Base-by-base conservation (phyloP, 2,797 vertebrate genomes). In the Neosilurus mollespiculum region DNA sequence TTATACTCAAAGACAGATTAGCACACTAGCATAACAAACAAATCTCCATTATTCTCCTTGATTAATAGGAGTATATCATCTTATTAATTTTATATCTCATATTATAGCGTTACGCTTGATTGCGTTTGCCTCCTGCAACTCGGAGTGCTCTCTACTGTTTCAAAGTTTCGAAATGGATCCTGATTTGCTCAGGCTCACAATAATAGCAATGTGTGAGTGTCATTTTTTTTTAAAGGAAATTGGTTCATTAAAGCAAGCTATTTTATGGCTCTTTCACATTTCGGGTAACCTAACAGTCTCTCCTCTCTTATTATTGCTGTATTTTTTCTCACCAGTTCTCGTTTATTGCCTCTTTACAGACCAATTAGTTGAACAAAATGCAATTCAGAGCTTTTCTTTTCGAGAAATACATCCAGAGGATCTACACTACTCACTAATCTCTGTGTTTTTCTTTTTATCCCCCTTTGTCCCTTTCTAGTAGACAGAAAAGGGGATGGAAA, bases 41-140 rank as follows among this genome's bases (percentile, higher is more conserved):
- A 81, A 75, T 77, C 80, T 85, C 30, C 72, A 84, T 85, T 84
- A 67, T 64, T 70, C 61, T 51, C 43, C 61, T 22, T 81, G 80
- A 88, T 85, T 64, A 82, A 83, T 82, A 51, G 20, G 16, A 67
- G 24, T 18, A 24, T 51, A 72, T 82, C 56, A 24, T 16, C 20
- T n/a, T 43, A 43, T 61, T 82, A 14, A 53, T 53, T 86, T 49
- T 67, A 43, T 78, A 43, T 65, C 54, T 34, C 14, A 24, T 14
- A 30, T 81, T 76, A 18, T 15, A 70, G 43, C n/a, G 22, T 69
- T 58, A 59, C 53, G 34, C 66, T 20, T 54, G 15, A 14, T 69
- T 20, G 16, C 24, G 1, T 53, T 73, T 37, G 18, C 49, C 72
- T 58, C 54, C 11, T 8, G 34, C 53, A 58, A 58, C 26, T 76